Base-by-base conservation (phyloP, 2,113 vertebrate species). In the Narcine bancroftii region DNA sequence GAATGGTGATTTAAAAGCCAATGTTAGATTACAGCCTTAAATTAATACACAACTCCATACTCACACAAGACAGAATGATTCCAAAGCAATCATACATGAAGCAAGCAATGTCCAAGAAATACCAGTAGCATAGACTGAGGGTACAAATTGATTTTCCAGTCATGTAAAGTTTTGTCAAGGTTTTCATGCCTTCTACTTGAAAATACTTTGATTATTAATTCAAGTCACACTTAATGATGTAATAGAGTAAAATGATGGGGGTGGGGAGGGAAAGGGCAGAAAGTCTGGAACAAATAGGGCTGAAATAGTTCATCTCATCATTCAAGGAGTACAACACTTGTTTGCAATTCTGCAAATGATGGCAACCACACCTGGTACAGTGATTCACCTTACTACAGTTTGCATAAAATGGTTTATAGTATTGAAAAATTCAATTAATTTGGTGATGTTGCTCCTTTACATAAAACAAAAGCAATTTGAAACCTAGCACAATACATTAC, bases 141-240 rank as follows among this genome's bases (percentile, higher is more conserved):
- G 56, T 60, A 63, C 53, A 60, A 87, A 63, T 60, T 87, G 29
- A 53, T 13, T 60, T 56, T 36, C 53, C 33, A 60, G 56, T 17
- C 81, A 39, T 87, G 36, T 87, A 60, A 63, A 87, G 81, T 60
- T 87, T 83, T 87, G 53, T 56, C 81, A 87, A 87, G 81, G 81
- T 87, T 53, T 87, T 87, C 19, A 53, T 87, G 53, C 33, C 81
- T 87, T 50, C 81, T 87, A 56, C 81, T 87, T 39, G 56, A 87
- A 87, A 87, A 87, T 60, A 63, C n/a, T 63, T 19, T 13, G 81
- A 87, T 87, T 87, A 87, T 87, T 87, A 87, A 87, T 87, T 87
- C 53, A 85, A 85, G 81, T 87, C 53, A 87, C 53, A 60, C 33
- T 56, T 60, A 63, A 11, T n/a, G 53, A 60, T n/a, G 36, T 87